These are phyloP conservation scores for Pygoscelis antarcticus DNA, from an alignment of 2,113 vertebrate genomes.

Conservation along the genomic window DNA sequence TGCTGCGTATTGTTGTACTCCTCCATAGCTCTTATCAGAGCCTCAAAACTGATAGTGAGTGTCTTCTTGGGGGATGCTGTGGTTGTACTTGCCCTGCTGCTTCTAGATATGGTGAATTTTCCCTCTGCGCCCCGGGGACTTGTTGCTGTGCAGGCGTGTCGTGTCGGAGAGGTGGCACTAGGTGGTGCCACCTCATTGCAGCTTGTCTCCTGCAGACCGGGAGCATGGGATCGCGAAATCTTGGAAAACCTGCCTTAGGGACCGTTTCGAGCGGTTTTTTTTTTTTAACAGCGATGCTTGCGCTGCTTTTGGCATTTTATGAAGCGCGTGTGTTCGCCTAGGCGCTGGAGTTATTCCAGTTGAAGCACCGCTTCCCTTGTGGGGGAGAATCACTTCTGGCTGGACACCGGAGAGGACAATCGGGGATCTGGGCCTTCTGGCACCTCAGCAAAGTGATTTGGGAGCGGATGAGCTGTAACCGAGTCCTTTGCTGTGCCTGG, in stretches of 20 bases:
- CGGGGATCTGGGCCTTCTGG: neutral
- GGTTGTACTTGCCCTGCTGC: neutral
- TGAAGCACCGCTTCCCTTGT: neutral
- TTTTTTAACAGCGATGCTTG: neutral
- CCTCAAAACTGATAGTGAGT: neutral
- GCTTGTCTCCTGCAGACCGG: neutral
- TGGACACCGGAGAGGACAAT: too few relatives aligned
- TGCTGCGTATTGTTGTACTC: neutral
- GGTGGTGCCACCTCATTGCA: constrained; percentile 32
- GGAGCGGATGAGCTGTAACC: neutral
- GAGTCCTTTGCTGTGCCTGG: neutral
- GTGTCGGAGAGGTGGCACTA: neutral
- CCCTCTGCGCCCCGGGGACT: too few relatives aligned
- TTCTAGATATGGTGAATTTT: rapidly evolving
- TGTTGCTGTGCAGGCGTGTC: neutral
- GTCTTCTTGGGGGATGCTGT: rapidly evolving
- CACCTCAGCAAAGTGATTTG: neutral
- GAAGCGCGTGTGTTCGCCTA: rapidly evolving
- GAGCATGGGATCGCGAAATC: rapidly evolving
- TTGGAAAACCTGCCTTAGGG: neutral
- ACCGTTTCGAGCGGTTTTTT: neutral
- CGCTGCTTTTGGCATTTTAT: neutral
- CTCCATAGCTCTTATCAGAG: neutral
- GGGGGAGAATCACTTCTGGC: neutral
- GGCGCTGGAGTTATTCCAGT: neutral